Conservation (phyloP, 2,113 vertebrate genomes). For the Ploceus nigricollis region DNA sequence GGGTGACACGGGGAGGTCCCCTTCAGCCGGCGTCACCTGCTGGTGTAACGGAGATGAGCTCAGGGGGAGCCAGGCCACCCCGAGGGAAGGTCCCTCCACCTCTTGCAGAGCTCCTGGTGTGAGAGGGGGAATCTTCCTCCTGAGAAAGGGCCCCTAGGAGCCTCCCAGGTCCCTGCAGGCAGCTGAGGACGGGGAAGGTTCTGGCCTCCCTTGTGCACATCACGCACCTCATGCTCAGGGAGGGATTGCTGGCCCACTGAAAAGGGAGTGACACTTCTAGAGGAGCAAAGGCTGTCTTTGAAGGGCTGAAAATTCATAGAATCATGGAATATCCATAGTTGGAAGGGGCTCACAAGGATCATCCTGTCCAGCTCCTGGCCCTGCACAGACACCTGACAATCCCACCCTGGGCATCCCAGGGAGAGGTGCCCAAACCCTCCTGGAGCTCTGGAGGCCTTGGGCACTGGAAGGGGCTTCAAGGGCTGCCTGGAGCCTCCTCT, state of each 20-base stretch:
- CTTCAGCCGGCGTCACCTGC: rapidly evolving
- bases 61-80: rapidly evolving
- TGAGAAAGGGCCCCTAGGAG: neutral
- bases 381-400: neutral
- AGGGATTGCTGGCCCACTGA: neutral
- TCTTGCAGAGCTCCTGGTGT: neutral
- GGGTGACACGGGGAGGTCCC: rapidly evolving
- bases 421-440: neutral
- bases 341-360: neutral
- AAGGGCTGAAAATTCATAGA: neutral
- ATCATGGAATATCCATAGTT: neutral
- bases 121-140: neutral
- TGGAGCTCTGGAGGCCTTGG: neutral
- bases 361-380: neutral
- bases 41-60: rapidly evolving
- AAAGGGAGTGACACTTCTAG: neutral
- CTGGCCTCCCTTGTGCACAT: neutral
- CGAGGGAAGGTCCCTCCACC: neutral
- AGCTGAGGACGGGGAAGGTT: neutral
- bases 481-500: neutral
- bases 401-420: neutral
- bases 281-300: neutral
- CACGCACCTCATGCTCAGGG: no score
- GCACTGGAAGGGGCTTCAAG: neutral
- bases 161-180: neutral